phyloP scores from a whole-genome alignment of 1,140 invertebrate genomes.

The Megathymus violae region DNA sequence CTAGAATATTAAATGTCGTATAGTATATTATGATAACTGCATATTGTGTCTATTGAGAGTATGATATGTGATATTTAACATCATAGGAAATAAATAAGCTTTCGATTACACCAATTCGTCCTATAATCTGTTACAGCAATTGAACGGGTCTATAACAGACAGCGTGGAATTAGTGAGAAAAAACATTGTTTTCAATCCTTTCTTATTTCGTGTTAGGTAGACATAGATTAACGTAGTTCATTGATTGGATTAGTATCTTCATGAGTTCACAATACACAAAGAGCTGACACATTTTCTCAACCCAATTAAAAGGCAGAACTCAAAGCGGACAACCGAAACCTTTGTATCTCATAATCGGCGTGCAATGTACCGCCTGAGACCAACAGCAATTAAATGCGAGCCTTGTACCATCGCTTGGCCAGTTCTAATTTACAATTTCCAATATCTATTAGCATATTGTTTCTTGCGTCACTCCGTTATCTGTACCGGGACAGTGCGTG shows the following conservation, averaged over 20 bases:
- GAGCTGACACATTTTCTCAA: constrained; percentile 51
- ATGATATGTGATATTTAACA: too few relatives aligned
- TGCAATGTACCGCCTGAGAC: constrained; percentile 41
- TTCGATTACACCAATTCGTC: background rate
- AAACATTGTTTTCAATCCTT: constrained; percentile 35
- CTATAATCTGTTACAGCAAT: constrained; percentile 9
- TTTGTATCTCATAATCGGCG: constrained; percentile 70
- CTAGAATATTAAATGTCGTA: too few relatives aligned
- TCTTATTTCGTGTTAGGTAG: constrained; percentile 43
- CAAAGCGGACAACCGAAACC: constrained; percentile 57
- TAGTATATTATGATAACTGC: too few relatives aligned
- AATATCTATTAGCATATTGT: constrained; percentile 33
- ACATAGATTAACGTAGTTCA: constrained; percentile 49
- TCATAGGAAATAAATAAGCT: background rate
- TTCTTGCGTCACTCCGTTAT: constrained; percentile 23
- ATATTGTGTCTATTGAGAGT: too few relatives aligned
- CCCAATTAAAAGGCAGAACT: constrained; percentile 66
- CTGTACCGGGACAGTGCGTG: constrained; percentile 12
- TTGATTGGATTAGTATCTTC: constrained; percentile 56
- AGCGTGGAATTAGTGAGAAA: constrained; percentile 12
- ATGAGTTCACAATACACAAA: constrained; percentile 47
- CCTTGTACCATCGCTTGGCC: constrained; percentile 6
- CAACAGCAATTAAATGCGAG: constrained; percentile 49
- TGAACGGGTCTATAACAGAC: constrained; percentile 7
- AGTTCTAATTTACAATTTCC: constrained; percentile 25